Conservation (phyloP, 1,140 invertebrate genomes). For the Meloidogyne exigua region DNA sequence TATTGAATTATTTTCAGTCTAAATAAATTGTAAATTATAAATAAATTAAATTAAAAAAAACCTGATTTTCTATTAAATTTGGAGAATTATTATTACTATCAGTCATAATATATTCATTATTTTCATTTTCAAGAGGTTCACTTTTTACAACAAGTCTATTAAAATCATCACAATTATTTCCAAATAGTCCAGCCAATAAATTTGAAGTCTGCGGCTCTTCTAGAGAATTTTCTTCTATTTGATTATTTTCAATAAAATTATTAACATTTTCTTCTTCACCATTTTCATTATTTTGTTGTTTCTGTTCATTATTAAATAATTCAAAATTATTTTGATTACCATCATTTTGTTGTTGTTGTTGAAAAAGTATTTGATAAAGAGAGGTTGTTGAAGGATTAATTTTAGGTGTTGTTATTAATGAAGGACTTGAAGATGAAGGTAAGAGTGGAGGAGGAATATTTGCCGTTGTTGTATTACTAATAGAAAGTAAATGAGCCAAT, state of each 20-base stretch:
- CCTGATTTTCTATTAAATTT: constrained; percentile 2
- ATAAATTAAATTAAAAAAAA: not conserved
- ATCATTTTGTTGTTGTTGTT: not conserved
- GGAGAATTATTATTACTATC: not conserved
- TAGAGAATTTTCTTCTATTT: not conserved
- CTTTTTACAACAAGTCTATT: not conserved
- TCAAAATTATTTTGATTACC: not conserved
- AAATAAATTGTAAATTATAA: not conserved
- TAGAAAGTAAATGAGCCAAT: constrained; percentile 2
- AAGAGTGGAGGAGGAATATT: not conserved
- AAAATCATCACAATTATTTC: not conserved
- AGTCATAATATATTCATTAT: not conserved
- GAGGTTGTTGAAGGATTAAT: not conserved
- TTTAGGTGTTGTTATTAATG: not conserved
- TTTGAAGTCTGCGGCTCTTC: not conserved
- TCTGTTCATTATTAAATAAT: not conserved
- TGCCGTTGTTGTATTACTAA: not conserved
- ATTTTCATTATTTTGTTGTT: not conserved
- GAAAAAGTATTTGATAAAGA: constrained; percentile 5
- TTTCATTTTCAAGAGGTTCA: not conserved
- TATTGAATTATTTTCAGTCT: not conserved
- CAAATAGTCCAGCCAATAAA: constrained; percentile 4
- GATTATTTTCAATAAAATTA: not conserved
- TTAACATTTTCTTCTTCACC: not conserved
- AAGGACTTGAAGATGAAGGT: not conserved